Base-by-base conservation (phyloP, 92 coral and sea anemone genomes). In the Epizoanthus scotinus region DNA sequence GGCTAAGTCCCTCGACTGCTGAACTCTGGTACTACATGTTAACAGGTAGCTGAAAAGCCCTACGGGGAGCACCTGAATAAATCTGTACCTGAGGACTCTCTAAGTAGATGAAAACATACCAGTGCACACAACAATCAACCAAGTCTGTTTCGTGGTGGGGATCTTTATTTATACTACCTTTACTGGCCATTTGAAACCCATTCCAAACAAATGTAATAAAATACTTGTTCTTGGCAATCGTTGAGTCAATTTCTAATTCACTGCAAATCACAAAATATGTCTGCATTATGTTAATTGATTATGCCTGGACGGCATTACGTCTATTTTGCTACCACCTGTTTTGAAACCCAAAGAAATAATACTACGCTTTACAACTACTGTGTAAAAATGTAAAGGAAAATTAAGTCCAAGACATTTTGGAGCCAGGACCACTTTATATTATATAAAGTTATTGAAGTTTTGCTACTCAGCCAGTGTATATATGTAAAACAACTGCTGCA, bases 261-360 rank as follows among this genome's bases (percentile, higher is more conserved):
- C 55, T 68, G 73, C 73, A 68, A 68, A 68, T 68, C 73, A 68
- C 73, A 68, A 68, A 68, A 68, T 68, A 68, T 68, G 73, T 68
- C 73, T 68, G 73, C 73, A 68, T 68, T 40, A 68, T 24, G 40
- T 17, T 68, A 52, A 68, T 68, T 68, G 55, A 68, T 38, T 68
- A 47, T 13, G 29, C 73, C 55, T 68, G 28, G 40, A 19, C 0
- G 73, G 73, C 73, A 10, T 8, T 68, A 12, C 38, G 55, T 40
- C 44, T 68, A 68, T 68, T 52, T 68, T 40, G 73, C 73, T 28
- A 40, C 73, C 73, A 68, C 73, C 73, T 26, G 40, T n/a, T 17
- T 68, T 24, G 73, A 36, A 36, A 68, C 73, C 73, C 73, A 68
- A 68, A 68, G 73, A 55, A 68, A 68, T 40, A 52, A 19, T 68